Percentiles rank a stretch among this genome's conserved stretches.
phyloP scores from a whole-genome alignment of 2,888 invertebrate genomes.

The Cybosia mesomella region DNA sequence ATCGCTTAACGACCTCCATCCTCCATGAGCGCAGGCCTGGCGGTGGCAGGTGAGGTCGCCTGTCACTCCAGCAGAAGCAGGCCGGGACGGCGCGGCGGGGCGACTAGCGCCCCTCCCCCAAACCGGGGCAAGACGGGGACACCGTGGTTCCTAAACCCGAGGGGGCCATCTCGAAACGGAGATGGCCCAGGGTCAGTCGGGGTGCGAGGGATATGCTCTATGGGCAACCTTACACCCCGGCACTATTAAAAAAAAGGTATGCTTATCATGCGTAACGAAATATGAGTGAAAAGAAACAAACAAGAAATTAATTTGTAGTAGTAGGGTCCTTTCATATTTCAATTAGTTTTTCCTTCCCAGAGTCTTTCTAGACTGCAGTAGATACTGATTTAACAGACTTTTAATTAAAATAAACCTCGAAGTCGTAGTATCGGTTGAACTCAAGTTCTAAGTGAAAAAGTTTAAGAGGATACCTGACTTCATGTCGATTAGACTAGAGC shows the following conservation, averaged over 20 bases:
- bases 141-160: no score
- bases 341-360: constrained; percentile 26
- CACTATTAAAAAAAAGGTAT: neutral
- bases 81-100: no score
- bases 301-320: neutral
- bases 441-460: constrained; percentile 58
- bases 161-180: no score
- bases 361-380: constrained; percentile 33
- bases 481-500: constrained; percentile 25
- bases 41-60: no score
- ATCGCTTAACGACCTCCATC: no score
- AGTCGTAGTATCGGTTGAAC: constrained; percentile 52
- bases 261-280: neutral
- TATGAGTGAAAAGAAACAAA: neutral
- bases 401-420: constrained; percentile 63
- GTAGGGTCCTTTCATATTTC: constrained; percentile 11
- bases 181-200: no score
- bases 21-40: no score
- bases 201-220: no score
- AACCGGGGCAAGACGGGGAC: no score
- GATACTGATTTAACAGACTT: constrained; percentile 55
- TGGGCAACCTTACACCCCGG: no score
- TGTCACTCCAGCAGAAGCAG: no score
- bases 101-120: no score
- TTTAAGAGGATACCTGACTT: constrained; percentile 47